Evolutionary conservation across 2,888 invertebrate genomes (phyloP).

Genomic region (Caenorhabditis sp.): DNA sequence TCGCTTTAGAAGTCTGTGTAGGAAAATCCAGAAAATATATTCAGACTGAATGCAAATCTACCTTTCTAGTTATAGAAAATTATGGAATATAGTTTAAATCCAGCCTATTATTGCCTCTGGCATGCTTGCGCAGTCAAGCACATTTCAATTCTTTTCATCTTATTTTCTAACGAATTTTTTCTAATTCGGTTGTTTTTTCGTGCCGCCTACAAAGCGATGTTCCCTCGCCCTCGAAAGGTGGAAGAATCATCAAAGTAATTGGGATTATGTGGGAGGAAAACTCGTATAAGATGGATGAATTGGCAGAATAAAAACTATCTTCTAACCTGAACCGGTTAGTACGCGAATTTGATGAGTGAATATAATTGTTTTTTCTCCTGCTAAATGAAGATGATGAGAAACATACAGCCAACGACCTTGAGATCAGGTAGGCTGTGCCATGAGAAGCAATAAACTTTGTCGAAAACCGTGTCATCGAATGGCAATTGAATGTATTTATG

Average conservation of each 20-base stretch:
- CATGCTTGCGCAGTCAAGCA: background rate
- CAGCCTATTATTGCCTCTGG: too few species aligned
- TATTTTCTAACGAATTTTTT: background rate
- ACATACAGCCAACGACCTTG: conserved; percentile 22
- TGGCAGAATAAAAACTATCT: background rate
- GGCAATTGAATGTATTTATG: background rate
- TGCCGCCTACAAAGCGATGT: conserved; percentile 18
- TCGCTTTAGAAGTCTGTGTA: too few species aligned
- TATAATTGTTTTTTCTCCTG: background rate
- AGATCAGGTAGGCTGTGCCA: conserved; percentile 4
- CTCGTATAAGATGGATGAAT: background rate
- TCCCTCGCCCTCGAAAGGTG: conserved; percentile 15
- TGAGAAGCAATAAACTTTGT: conserved; percentile 16
- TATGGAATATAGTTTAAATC: too few species aligned
- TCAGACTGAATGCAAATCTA: too few species aligned
- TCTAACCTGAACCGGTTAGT: conserved; percentile 20
- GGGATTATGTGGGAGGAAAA: conserved; percentile 28
- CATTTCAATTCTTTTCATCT: conserved; percentile 7
- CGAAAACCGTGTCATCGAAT: conserved; percentile 30
- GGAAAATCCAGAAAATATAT: too few species aligned
- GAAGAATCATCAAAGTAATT: conserved; percentile 37
- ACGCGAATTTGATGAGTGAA: background rate
- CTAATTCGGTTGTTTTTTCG: conserved; percentile 20
- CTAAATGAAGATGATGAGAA: conserved; percentile 11
- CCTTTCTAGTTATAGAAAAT: too few species aligned